phyloP scores from a whole-genome alignment of 2,888 invertebrate genomes.

The Eupithecia centaureata region DNA sequence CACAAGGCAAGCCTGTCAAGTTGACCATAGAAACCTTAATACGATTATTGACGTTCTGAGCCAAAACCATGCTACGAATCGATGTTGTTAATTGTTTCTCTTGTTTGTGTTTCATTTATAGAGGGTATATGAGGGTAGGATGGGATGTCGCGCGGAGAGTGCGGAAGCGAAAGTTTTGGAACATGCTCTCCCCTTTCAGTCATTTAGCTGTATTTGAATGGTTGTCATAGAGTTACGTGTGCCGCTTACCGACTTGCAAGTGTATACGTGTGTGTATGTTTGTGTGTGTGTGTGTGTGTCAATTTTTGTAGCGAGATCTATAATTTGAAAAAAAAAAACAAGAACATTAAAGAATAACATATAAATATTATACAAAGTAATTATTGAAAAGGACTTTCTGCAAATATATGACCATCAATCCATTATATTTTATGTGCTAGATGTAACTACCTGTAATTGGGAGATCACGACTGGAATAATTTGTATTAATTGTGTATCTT shows the following conservation, averaged over 20 bases:
- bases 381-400: no score
- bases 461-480: no score
- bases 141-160: slow-evolving; percentile 42
- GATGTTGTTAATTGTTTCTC: background rate
- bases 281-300: no score
- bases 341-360: no score
- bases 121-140: slow-evolving; percentile 25
- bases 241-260: background rate
- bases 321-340: no score
- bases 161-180: slow-evolving; percentile 58
- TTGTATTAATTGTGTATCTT: no score
- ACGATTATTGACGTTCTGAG: background rate
- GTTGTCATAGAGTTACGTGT: slow-evolving; percentile 21
- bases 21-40: background rate
- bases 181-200: slow-evolving; percentile 24
- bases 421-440: no score
- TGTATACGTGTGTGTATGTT: no score
- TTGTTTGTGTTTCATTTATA: background rate
- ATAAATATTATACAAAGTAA: no score
- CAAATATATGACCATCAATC: no score
- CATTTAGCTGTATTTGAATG: slow-evolving; percentile 5
- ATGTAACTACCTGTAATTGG: no score
- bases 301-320: no score
- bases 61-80: background rate
- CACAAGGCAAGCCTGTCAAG: slow-evolving; percentile 7